Base-by-base conservation (phyloP, 2,113 vertebrate genomes). In the Stigmatopora nigra region DNA sequence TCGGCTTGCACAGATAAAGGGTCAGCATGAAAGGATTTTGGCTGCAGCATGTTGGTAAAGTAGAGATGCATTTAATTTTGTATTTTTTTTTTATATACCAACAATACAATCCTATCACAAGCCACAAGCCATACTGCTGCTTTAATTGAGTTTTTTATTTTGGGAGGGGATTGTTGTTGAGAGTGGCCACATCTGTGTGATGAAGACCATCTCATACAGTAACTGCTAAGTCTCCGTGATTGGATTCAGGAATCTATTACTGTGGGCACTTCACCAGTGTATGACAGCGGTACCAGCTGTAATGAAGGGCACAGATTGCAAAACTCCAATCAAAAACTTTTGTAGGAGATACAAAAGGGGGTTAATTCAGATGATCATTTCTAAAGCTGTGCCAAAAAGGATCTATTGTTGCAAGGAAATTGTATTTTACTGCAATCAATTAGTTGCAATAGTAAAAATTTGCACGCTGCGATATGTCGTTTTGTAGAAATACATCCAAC, bases 101-200 rank as follows among this genome's bases (percentile, higher is more conserved):
- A 65, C 5, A 70, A 71, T 77, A 64, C 73, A 87, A 89, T 88
- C 83, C 83, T 79, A 84, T 88, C 86, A 79, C 64, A 45, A 72
- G 16, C 55, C 69, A 70, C 63, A 69, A 72, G 67, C 75, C 68
- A 71, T 73, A 70, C 69, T 69, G 13, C 63, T 73, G 69, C 70
- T 81, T 78, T 73, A 59, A 79, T 77, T 75, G 65, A 1, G 19
- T 35, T 53, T 31, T 31, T 56, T 25, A 15, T 71, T 68, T 73
- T 60, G 8, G 15, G 58, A 60, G 8, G 15, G 58, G 36, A 35
- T 68, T 44, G 56, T 58, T 25, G 62, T 71, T 49, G 19, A 78
- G 79, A 85, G 74, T 74, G 78, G 73, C 63, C 70, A 77, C 86
- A 88, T 89, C 85, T 87, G 86, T 81, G 76, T 69, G 73, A 77